These are phyloP conservation scores for Ascaphus truei DNA, from an alignment of 2,113 vertebrate genomes.

Conservation along the genomic window DNA sequence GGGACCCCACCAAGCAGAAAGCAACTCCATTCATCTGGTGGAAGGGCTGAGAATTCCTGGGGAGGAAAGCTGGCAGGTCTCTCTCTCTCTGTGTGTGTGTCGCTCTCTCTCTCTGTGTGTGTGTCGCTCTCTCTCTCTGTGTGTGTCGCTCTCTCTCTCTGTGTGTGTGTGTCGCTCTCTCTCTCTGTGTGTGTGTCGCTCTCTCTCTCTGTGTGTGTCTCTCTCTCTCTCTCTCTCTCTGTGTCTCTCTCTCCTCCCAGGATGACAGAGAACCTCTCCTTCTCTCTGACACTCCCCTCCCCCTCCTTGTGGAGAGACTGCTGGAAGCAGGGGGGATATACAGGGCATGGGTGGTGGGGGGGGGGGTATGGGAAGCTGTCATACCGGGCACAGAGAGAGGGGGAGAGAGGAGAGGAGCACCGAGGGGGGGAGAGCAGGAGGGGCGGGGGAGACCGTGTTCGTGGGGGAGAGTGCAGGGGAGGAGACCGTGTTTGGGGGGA, in stretches of 20 bases:
- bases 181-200: too few species aligned
- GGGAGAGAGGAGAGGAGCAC: background rate
- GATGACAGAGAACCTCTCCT: conserved; percentile 20
- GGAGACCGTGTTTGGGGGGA: background rate
- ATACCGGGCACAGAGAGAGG: background rate
- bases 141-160: too few species aligned
- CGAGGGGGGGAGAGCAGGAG: background rate
- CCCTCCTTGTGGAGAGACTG: background rate
- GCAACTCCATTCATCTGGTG: conserved; percentile 96
- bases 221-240: too few species aligned
- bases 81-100: too few species aligned
- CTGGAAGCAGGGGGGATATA: conserved; percentile 22
- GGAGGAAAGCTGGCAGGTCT: conserved; percentile 29
- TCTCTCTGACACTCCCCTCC: background rate
- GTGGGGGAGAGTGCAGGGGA: background rate
- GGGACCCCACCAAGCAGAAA: conserved; percentile 97
- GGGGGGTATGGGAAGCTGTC: conserved; percentile 11
- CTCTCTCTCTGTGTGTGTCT: background rate
- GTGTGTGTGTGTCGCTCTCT: background rate
- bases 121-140: background rate
- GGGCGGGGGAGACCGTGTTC: background rate
- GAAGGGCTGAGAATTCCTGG: conserved; percentile 42
- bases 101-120: background rate
- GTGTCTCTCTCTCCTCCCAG: conserved; percentile 16
- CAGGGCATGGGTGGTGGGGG: background rate